Evolutionary conservation across 2,113 vertebrate genomes (phyloP), one percentile per base, ranked within the genome.

Genomic region (Vidua macroura): DNA sequence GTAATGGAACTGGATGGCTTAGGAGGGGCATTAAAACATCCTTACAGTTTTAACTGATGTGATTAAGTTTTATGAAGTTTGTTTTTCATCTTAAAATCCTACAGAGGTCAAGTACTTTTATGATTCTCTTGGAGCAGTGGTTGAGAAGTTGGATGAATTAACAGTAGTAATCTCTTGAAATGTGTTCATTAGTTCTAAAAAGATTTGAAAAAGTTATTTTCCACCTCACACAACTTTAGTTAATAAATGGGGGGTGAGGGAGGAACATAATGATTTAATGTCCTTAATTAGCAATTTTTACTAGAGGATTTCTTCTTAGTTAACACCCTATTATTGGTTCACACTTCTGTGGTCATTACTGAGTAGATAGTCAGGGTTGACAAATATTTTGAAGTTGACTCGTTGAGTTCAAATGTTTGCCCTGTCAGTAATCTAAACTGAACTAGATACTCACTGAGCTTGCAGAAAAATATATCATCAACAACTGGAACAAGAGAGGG

Each of bases 61-160:
- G 98, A 99, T 99, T 98, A 99, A 98, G 96, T 98, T 98, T 98
- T 98, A 98, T 98, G 97, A 98, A 98, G 98, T 98, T 99, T 99
- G 98, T 98, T 99, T 99, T 99, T 98, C 98, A 98, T 98, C 96
- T 98, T 98, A 98, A 98, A 97, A 97, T 97, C 97, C 96, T 97
- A 93, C 86, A 92, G 95, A 97, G 97, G 96, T 98, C 97, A 98
- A 98, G 95, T 96, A 95, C 59, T 97, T 96, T 96, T 97, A 93
- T 97, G 97, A 98, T 97, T 97, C 93, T 59, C 73, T 96, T 88
- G 74, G 56, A 96, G 66, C 72, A 95, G 76, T 59, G 30, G 62
- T 52, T 97, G 92, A 97, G 92, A 97, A 95, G 74, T 78, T 96
- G 91, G 92, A 93, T 90, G 91, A 97, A 83, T 91, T 95, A 93